Conservation (phyloP, 2,113 vertebrate genomes). For the Rhinopomastus cyanomelas region DNA sequence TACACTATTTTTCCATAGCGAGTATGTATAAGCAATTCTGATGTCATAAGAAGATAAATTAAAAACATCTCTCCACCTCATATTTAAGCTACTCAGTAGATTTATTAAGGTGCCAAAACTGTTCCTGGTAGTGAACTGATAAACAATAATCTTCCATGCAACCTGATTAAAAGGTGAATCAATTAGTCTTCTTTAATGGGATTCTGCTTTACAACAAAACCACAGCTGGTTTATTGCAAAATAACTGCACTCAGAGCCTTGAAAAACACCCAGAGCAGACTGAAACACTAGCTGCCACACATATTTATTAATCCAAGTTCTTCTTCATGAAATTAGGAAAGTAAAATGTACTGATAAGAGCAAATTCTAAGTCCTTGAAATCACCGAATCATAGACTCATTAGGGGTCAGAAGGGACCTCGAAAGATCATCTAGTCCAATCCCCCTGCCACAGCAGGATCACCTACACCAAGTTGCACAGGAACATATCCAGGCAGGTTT, state of each 20-base stretch:
- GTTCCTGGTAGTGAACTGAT: neutral
- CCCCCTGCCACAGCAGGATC: no score
- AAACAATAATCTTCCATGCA: constrained; percentile 22
- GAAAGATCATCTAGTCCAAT: no score
- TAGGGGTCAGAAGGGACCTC: no score
- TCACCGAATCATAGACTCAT: no score
- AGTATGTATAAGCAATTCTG: neutral
- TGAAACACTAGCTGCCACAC: neutral
- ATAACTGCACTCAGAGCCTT: neutral
- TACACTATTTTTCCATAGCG: neutral
- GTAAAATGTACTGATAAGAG: neutral
- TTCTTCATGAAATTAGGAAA: neutral
- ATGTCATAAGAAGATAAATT: neutral
- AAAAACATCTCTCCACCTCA: neutral
- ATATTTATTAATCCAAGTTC: neutral
- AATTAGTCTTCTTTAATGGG: constrained; percentile 36
- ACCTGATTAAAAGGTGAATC: constrained; percentile 46
- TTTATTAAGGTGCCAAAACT: constrained; percentile 5
- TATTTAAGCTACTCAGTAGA: neutral
- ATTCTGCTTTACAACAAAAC: constrained; percentile 5
- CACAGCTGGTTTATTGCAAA: constrained; percentile 13
- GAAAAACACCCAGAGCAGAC: neutral
- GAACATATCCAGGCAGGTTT: no score
- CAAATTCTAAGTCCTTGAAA: neutral
- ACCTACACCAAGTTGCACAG: no score